Evolutionary conservation across 2,797 vertebrate genomes (phyloP), one percentile per base, ranked within the genome.

Genomic region (Pteropus rufus): DNA sequence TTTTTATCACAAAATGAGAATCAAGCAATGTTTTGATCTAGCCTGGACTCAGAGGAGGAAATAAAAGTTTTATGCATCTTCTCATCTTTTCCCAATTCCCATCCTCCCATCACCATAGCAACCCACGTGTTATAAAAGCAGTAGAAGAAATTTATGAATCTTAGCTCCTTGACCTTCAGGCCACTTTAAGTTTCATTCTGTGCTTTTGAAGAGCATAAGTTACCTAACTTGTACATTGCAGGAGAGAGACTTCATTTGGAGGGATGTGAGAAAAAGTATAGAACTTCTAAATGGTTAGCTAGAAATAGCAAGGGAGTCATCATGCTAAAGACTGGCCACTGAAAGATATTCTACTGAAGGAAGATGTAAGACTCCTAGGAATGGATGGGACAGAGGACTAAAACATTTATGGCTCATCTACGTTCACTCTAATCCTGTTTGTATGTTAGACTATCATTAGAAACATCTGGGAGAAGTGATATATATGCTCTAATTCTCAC

Each of bases 161-260:
- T 94, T 69, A 86, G 73, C 80, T 96, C 84, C 69, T 97, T 60
- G 31, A 89, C 88, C 88, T 96, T 94, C 84, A 92, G 67, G 56
- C 15, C 67, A 81, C 67, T 92, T 92, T 88, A 93, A 67, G 65
- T 93, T 90, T 96, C 82, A 64, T 85, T 90, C n/a, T 70, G 54
- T 72, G 18, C 36, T 76, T 93, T 72, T 82, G 70, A 85, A 81
- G 41, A 90, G 34, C 23, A 5, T 31, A 75, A 75, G 29, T 80
- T 90, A 44, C 56, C 69, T 77, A 84, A 76, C 24, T 67, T 56
- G 36, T 67, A 52, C 31, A 26, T 52, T 58, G 4, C 80, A 69
- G 67, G 64, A 67, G 41, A 85, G 9, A 83, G 64, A 23, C 72
- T 94, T 80, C 58, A 36, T 82, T 34, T 34, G n/a, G 64, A 89